Conservation (phyloP, 2,113 vertebrate species). For the Toxostoma redivivum region DNA sequence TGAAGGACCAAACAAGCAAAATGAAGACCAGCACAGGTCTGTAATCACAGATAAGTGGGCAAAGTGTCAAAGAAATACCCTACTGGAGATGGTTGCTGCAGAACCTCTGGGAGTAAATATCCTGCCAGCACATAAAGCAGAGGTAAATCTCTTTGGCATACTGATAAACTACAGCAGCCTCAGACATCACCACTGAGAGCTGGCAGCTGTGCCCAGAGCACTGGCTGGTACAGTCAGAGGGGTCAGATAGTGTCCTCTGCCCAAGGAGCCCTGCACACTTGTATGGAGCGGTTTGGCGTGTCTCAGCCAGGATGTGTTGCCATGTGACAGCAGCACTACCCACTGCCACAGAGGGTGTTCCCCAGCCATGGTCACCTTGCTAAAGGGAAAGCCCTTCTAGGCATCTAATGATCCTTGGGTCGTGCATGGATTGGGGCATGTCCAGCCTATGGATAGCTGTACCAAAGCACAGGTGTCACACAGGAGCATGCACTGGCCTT, state of each 20-base stretch:
- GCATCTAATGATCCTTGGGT: not conserved
- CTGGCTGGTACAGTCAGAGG: not conserved
- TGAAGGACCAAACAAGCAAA: not conserved
- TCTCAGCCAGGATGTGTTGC: not conserved
- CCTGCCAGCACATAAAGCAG: not conserved
- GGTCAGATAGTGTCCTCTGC: not conserved
- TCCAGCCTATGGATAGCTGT: not conserved
- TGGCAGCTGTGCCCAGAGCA: not conserved
- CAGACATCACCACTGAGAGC: not conserved
- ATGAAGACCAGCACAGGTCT: not conserved
- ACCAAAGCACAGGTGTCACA: not conserved
- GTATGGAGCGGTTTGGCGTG: not conserved
- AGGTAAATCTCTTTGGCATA: not conserved
- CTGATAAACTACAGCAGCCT: not conserved
- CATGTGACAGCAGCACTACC: not conserved
- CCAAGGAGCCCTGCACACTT: not conserved
- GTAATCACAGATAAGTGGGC: not conserved
- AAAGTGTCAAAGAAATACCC: slow-evolving; percentile 6
- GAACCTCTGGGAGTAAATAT: not conserved
- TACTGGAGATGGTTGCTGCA: not conserved
- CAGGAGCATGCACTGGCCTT: not conserved
- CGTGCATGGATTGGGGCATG: not conserved
- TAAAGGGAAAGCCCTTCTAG: not conserved
- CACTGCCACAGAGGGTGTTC: not conserved
- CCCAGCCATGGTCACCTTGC: not conserved